A percentile compares a stretch with the other conserved stretches of the same genome.
phyloP scores from a whole-genome alignment of 1,140 invertebrate genomes.

The Oryzaephilus surinamensis region DNA sequence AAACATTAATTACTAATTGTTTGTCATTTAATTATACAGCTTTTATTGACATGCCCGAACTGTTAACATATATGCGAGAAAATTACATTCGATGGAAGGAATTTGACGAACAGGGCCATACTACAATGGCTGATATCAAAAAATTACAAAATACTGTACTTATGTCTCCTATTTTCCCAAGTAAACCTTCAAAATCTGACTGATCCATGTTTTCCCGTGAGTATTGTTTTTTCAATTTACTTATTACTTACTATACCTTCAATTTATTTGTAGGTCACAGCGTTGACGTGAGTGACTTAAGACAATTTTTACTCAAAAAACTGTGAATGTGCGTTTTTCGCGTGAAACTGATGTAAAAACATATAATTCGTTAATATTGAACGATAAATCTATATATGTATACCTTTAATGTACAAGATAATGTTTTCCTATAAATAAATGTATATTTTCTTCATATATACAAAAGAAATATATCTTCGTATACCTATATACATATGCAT shows the following conservation, averaged over 20 bases:
- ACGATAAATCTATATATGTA: conserved; percentile 13
- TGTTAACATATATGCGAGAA: conserved; percentile 67
- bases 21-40: too few species aligned
- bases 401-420: conserved; percentile 18
- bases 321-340: conserved; percentile 24
- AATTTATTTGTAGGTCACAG: conserved; percentile 26
- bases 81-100: conserved; percentile 92
- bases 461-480: conserved; percentile 8
- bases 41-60: conserved; percentile 85
- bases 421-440: conserved; percentile 27
- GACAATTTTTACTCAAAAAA: conserved; percentile 24
- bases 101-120: conserved; percentile 59
- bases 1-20: conserved; percentile 10
- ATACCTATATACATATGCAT: conserved; percentile 18
- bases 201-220: conserved; percentile 26
- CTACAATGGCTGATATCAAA: conserved; percentile 56
- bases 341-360: conserved; percentile 5
- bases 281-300: conserved; percentile 29
- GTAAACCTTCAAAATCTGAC: conserved; percentile 21
- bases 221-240: conserved; percentile 7
- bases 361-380: background rate
- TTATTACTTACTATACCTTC: background rate
- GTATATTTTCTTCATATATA: conserved; percentile 21
- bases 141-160: conserved; percentile 35
- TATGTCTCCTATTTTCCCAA: conserved; percentile 18